Percentiles rank a stretch among this genome's conserved stretches.
Conservation (phyloP, 2,888 invertebrate genomes). For the Drosophila paranaensis region DNA sequence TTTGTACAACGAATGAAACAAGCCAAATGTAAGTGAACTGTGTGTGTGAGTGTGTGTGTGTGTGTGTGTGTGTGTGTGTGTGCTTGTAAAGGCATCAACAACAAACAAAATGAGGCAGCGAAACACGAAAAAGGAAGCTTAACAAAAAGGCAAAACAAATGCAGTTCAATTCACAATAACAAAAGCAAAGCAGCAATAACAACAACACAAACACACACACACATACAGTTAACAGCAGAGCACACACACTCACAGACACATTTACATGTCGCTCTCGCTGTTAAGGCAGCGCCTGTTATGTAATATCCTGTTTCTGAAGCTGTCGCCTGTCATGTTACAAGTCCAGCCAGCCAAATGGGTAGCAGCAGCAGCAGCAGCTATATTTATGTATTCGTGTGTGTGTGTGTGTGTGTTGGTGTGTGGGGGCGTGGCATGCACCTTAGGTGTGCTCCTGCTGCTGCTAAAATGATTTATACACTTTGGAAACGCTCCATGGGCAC, state of each 20-base stretch:
- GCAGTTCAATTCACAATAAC: conserved; percentile 49
- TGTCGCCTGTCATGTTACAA: conserved; percentile 77
- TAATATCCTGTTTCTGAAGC: conserved; percentile 77
- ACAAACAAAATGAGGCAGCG: conserved; percentile 27
- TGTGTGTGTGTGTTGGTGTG: conserved; percentile 25
- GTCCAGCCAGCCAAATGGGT: conserved; percentile 45
- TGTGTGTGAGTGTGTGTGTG: conserved; percentile 13
- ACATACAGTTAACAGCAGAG: conserved; percentile 2
- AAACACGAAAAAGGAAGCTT: conserved; percentile 25
- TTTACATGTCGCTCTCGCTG: conserved; percentile 52
- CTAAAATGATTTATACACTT: conserved; percentile 74
- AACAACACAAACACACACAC: conserved; percentile 25
- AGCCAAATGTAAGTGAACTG: conserved; percentile 44
- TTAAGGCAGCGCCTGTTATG: conserved; percentile 75
- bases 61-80: conserved; percentile 17
- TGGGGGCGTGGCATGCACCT: conserved; percentile 75
- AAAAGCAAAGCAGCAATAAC: conserved; percentile 35
- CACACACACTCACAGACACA: conserved; percentile 22
- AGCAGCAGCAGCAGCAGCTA: background rate
- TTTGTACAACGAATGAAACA: conserved; percentile 38
- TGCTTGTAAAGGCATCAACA: conserved; percentile 28
- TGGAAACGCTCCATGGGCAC: conserved; percentile 66
- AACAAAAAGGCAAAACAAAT: conserved; percentile 44
- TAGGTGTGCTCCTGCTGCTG: conserved; percentile 23
- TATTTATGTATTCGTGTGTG: conserved; percentile 20